Percentiles rank a stretch among this genome's conserved stretches.
These are phyloP conservation scores for Chloroclystis v-ata DNA, from an alignment of 2,888 invertebrate species.

Conservation along the genomic window DNA sequence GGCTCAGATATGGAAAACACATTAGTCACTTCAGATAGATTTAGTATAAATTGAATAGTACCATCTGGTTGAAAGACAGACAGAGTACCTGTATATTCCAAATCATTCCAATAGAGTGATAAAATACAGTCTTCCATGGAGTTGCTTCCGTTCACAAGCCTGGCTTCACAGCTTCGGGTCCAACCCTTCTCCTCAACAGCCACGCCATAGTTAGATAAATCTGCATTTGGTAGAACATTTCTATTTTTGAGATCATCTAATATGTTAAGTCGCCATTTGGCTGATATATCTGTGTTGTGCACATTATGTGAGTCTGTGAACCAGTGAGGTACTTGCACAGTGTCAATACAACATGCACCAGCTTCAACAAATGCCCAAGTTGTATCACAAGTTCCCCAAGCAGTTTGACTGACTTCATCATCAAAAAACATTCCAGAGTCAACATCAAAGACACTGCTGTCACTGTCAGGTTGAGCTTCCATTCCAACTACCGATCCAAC, in stretches of 20 bases:
- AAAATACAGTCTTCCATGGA: slow-evolving; percentile 86
- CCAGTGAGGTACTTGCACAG: slow-evolving; percentile 87
- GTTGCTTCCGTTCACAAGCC: slow-evolving; percentile 77
- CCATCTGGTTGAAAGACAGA: slow-evolving; percentile 88
- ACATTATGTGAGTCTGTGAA: slow-evolving; percentile 80
- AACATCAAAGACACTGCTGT: slow-evolving; percentile 88
- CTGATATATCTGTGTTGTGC: slow-evolving; percentile 80
- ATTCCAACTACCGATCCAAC: slow-evolving; percentile 90
- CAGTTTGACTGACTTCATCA: slow-evolving; percentile 85
- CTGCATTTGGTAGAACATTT: slow-evolving; percentile 63
- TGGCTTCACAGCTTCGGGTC: slow-evolving; percentile 89
- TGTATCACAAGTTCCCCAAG: slow-evolving; percentile 89
- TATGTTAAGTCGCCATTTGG: slow-evolving; percentile 87
- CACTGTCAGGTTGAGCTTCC: slow-evolving; percentile 91
- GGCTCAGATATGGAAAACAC: slow-evolving; percentile 89
- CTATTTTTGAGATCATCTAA: slow-evolving; percentile 82
- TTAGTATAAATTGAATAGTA: slow-evolving; percentile 84
- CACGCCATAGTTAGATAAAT: slow-evolving; percentile 82
- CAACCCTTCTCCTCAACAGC: slow-evolving; percentile 92
- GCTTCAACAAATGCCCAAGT: slow-evolving; percentile 89
- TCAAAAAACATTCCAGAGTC: slow-evolving; percentile 89
- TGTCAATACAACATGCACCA: slow-evolving; percentile 87
- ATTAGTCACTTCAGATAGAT: slow-evolving; percentile 86
- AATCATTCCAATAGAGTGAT: slow-evolving; percentile 89
- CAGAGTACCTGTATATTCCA: slow-evolving; percentile 84